Conservation (phyloP, 1,140 invertebrate genomes). For the Micrasema minimum region DNA sequence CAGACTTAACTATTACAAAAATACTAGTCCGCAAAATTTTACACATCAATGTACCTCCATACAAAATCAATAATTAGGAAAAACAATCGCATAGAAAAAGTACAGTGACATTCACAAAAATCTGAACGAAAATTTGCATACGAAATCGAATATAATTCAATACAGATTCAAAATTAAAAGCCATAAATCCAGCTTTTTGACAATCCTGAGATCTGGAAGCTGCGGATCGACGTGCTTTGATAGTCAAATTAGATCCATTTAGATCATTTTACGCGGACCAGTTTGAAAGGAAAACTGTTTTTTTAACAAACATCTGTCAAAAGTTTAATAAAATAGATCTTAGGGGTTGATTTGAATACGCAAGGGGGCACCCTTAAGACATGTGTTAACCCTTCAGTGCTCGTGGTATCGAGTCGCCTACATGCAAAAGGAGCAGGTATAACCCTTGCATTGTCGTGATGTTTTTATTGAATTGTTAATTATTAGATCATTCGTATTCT, state of each 20-base stretch:
- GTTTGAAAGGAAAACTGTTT: no score
- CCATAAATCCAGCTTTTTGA: constrained; percentile 31
- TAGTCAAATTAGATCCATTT: constrained; percentile 27
- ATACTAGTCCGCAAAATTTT: no score
- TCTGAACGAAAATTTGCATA: constrained; percentile 13
- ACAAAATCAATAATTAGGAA: no score
- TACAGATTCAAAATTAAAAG: constrained; percentile 21
- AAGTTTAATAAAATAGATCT: background rate
- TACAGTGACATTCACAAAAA: no score
- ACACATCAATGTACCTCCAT: no score
- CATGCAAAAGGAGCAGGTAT: background rate
- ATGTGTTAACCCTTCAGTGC: constrained; percentile 17
- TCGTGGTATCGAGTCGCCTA: constrained; percentile 1
- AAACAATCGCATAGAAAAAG: no score
- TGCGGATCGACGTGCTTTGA: background rate
- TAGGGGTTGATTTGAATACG: constrained; percentile 22
- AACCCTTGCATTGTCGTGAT: background rate
- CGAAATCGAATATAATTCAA: constrained; percentile 17
- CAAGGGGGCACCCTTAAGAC: constrained; percentile 29
- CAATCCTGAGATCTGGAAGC: constrained; percentile 22
- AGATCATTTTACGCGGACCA: background rate
- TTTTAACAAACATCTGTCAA: constrained; percentile 10
- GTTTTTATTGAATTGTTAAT: constrained; percentile 10
- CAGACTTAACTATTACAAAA: no score
- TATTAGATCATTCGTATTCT: constrained; percentile 10